Percentiles rank a stretch among this genome's conserved stretches.
These are phyloP conservation scores for Danio tinwini DNA, from an alignment of 2,797 vertebrate species.

Conservation along the genomic window DNA sequence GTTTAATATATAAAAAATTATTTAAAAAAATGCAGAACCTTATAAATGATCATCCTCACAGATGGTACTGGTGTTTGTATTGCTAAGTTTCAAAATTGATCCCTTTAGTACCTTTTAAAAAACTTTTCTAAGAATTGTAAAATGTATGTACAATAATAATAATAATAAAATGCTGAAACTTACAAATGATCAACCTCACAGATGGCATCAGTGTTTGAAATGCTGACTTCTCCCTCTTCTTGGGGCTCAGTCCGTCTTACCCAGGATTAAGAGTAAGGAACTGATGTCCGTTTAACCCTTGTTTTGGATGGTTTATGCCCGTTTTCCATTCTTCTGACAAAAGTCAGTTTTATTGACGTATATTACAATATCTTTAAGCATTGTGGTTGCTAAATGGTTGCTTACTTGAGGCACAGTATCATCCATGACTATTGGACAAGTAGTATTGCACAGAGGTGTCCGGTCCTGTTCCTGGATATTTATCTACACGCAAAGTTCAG, in stretches of 20 bases:
- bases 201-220: conserved; percentile 11
- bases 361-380: background rate
- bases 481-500: too few species aligned
- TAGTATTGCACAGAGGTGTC: too few species aligned
- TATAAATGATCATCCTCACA: too few species aligned
- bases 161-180: background rate
- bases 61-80: too few species aligned
- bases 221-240: conserved; percentile 10
- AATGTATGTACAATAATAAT: too few species aligned
- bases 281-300: background rate
- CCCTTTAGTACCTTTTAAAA: background rate
- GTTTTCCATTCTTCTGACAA: background rate
- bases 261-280: conserved; percentile 20
- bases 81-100: too few species aligned
- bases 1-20: too few species aligned
- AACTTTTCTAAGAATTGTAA: too few species aligned
- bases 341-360: background rate
- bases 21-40: background rate
- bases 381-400: background rate
- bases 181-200: conserved; percentile 11
- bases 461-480: too few species aligned
- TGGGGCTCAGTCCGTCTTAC: conserved; percentile 16
- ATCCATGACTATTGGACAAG: too few species aligned
- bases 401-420: background rate
- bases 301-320: background rate